Evolutionary conservation across 1,140 invertebrate genomes (phyloP).

Genomic region (Steinernema feltiae): DNA sequence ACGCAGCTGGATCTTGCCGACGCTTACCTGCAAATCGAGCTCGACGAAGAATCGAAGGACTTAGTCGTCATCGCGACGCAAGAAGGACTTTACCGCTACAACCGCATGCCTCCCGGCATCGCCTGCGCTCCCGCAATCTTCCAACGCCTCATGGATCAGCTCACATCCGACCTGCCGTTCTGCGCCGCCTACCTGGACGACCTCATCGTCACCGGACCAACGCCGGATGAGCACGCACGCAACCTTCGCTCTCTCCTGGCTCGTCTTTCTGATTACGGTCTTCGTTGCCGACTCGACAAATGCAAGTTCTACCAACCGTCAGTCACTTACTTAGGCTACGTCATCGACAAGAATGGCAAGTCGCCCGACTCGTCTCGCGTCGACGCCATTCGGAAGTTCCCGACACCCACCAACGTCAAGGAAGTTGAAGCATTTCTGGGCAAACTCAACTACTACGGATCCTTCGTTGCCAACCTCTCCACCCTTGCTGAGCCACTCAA

Average conservation of each 20-base stretch:
- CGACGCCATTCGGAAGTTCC: conserved; percentile 37
- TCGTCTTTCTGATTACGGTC: conserved; percentile 24
- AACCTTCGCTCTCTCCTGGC: conserved; percentile 17
- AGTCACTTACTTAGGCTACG: conserved; percentile 33
- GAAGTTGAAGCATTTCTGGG: conserved; percentile 42
- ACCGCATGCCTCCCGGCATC: conserved; percentile 60
- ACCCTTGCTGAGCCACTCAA: conserved; percentile 38
- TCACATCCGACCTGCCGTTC: conserved; percentile 46
- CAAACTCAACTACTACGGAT: conserved; percentile 41
- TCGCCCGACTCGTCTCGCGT: conserved; percentile 40
- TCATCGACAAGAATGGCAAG: conserved; percentile 37
- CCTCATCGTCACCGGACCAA: conserved; percentile 18
- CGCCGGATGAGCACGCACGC: conserved; percentile 19
- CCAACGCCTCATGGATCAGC: conserved; percentile 60
- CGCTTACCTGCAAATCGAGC: conserved; percentile 40
- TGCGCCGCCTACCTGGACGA: conserved; percentile 34
- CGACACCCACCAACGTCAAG: conserved; percentile 32
- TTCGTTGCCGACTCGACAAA: conserved; percentile 38
- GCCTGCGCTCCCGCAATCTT: conserved; percentile 61
- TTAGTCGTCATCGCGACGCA: conserved; percentile 36
- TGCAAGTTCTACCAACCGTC: conserved; percentile 33
- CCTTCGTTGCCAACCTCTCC: conserved; percentile 32
- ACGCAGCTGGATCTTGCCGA: conserved; percentile 50
- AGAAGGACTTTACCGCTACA: conserved; percentile 35
- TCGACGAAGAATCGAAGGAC: conserved; percentile 44